A percentile compares a stretch with the other conserved stretches of the same genome.
Conservation (phyloP, 2,888 invertebrate species). For the Volucella inflata region DNA sequence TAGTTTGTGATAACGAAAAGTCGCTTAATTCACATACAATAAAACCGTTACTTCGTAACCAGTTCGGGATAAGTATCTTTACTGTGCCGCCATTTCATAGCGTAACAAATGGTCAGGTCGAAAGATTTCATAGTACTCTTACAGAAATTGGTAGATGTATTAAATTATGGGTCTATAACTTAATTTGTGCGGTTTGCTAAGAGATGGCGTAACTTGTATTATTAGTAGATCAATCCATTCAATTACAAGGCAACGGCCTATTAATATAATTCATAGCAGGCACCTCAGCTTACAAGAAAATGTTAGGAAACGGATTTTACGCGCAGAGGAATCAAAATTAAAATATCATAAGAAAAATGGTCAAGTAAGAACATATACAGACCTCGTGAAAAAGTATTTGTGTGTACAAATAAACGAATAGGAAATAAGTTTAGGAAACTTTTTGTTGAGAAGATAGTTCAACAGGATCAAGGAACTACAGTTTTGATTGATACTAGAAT, state of each 20-base stretch:
- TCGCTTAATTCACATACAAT: conserved; percentile 5
- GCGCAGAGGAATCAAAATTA: conserved; percentile 1
- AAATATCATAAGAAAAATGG: conserved; percentile 11
- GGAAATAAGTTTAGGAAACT: conserved; percentile 13
- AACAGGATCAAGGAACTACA: background rate
- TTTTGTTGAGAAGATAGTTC: background rate
- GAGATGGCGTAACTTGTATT: no score
- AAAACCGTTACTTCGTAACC: background rate
- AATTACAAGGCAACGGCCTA: conserved; percentile 17
- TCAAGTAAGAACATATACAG: background rate
- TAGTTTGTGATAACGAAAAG: conserved; percentile 24
- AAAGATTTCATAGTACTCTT: conserved; percentile 17
- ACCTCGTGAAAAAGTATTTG: conserved; percentile 15
- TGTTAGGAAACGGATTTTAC: background rate
- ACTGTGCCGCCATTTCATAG: background rate
- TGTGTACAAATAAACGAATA: conserved; percentile 7
- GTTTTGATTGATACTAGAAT: background rate
- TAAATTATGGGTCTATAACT: no score
- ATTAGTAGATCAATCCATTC: conserved; percentile 29
- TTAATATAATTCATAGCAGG: conserved; percentile 14
- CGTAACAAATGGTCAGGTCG: conserved; percentile 17
- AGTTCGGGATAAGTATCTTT: no score
- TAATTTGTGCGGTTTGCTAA: no score
- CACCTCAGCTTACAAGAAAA: background rate
- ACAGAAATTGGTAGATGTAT: conserved; percentile 13